phyloP scores from a whole-genome alignment of 2,797 vertebrate genomes.

The Tarsius wallacei region DNA sequence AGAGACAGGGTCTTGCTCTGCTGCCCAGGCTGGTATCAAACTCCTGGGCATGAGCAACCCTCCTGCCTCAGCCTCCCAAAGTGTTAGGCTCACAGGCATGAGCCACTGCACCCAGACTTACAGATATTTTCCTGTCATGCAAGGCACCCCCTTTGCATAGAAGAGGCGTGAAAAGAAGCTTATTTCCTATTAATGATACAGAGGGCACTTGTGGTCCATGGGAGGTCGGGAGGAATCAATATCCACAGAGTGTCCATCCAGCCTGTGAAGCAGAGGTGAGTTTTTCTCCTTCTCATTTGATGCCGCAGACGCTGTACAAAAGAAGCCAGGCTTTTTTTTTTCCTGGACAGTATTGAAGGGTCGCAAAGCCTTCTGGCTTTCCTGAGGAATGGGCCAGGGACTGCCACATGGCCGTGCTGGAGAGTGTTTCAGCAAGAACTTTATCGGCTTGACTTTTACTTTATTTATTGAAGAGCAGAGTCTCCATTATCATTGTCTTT shows the following conservation, averaged over 20 bases:
- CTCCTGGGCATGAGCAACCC: too few relatives aligned
- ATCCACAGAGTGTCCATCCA: slow-evolving; percentile 86
- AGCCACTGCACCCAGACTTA: slow-evolving; percentile 48
- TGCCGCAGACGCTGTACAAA: slow-evolving; percentile 81
- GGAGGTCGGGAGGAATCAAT: slow-evolving; percentile 80
- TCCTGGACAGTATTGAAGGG: slow-evolving; percentile 62
- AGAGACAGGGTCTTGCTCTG: too few relatives aligned
- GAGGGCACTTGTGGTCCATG: slow-evolving; percentile 83
- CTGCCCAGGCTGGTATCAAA: too few relatives aligned
- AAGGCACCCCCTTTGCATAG: slow-evolving; percentile 85
- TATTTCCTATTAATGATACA: slow-evolving; percentile 81
- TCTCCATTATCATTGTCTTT: slow-evolving; percentile 17
- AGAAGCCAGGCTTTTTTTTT: slow-evolving; percentile 67
- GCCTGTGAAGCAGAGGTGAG: slow-evolving; percentile 85
- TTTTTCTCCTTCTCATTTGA: slow-evolving; percentile 82
- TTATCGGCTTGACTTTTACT: not conserved
- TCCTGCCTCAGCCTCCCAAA: too few relatives aligned
- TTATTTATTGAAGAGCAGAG: not conserved
- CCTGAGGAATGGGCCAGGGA: not conserved
- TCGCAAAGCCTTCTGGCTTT: not conserved
- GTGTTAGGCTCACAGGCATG: too few relatives aligned
- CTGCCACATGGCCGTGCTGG: not conserved
- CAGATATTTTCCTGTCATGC: slow-evolving; percentile 81
- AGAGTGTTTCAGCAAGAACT: not conserved
- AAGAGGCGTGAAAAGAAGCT: slow-evolving; percentile 83